Evolutionary conservation across 1,140 invertebrate genomes (phyloP).

Genomic region (Drosophila rufa): DNA sequence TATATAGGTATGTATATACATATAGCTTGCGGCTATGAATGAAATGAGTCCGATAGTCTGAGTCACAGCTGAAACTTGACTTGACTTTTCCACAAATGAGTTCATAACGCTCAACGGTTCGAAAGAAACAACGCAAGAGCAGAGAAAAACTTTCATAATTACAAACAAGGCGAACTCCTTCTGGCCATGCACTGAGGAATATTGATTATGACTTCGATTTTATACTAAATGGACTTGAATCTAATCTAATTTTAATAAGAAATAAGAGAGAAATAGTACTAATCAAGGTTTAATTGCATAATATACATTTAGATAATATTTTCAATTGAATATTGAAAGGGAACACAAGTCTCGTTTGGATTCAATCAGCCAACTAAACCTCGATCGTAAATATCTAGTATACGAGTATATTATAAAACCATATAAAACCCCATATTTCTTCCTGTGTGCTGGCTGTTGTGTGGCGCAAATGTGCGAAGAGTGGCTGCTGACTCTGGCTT

Average conservation of each 20-base stretch:
- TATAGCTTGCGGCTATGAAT: slow-evolving; percentile 46
- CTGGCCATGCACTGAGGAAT: slow-evolving; percentile 20
- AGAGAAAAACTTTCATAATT: slow-evolving; percentile 79
- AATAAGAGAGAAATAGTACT: no score
- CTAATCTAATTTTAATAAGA: no score
- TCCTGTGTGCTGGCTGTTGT: slow-evolving; percentile 25
- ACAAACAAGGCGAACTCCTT: slow-evolving; percentile 55
- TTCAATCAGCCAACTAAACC: no score
- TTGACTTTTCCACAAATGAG: slow-evolving; percentile 74
- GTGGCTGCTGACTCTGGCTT: slow-evolving; percentile 36
- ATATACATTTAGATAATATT: no score
- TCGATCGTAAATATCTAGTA: no score
- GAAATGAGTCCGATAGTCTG: slow-evolving; percentile 58
- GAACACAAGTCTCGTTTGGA: no score
- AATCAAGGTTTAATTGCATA: no score
- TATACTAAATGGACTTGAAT: no score
- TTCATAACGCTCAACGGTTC: slow-evolving; percentile 69
- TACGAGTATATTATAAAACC: no score
- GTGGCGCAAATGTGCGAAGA: slow-evolving; percentile 69
- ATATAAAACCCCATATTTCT: neutral
- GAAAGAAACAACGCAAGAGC: slow-evolving; percentile 28
- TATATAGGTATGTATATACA: neutral
- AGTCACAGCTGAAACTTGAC: slow-evolving; percentile 70
- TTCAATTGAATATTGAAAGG: no score
- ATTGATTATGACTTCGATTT: neutral